Conservation (phyloP, 2,113 vertebrate species). For the Brachypodius melanocephalos region DNA sequence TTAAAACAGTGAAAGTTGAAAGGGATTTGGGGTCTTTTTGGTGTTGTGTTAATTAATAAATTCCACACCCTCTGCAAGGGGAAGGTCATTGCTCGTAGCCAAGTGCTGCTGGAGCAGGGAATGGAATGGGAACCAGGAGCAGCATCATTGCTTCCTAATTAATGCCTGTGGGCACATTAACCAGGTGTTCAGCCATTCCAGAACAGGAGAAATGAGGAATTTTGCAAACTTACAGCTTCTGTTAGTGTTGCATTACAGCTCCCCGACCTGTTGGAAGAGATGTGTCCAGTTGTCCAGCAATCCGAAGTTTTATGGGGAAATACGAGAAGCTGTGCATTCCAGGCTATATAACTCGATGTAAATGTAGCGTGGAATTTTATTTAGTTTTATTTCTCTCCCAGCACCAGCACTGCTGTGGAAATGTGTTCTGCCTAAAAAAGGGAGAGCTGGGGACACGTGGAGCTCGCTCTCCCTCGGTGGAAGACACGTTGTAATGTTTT, state of each 20-base stretch:
- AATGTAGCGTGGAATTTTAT: neutral
- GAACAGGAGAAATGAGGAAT: slow-evolving; percentile 28
- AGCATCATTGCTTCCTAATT: slow-evolving; percentile 50
- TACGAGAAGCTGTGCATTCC: neutral
- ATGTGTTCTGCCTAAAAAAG: neutral
- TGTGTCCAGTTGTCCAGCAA: neutral
- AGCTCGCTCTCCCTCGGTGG: neutral
- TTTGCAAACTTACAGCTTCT: neutral
- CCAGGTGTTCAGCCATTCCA: slow-evolving; percentile 69
- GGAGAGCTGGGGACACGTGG: neutral
- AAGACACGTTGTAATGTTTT: neutral
- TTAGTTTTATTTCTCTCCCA: neutral
- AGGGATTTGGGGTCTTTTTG: neutral
- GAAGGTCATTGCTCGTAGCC: slow-evolving; percentile 59
- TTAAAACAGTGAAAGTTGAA: neutral
- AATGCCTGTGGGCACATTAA: slow-evolving; percentile 70
- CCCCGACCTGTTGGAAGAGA: neutral
- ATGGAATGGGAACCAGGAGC: slow-evolving; percentile 39
- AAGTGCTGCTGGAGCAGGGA: slow-evolving; percentile 43
- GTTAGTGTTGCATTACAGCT: neutral
- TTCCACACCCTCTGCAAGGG: slow-evolving; percentile 5
- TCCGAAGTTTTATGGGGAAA: neutral
- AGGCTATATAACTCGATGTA: neutral
- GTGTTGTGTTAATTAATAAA: slow-evolving; percentile 64
- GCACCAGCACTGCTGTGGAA: neutral